phyloP scores from a whole-genome alignment of 2,113 vertebrate species.

The Sterna hirundo region DNA sequence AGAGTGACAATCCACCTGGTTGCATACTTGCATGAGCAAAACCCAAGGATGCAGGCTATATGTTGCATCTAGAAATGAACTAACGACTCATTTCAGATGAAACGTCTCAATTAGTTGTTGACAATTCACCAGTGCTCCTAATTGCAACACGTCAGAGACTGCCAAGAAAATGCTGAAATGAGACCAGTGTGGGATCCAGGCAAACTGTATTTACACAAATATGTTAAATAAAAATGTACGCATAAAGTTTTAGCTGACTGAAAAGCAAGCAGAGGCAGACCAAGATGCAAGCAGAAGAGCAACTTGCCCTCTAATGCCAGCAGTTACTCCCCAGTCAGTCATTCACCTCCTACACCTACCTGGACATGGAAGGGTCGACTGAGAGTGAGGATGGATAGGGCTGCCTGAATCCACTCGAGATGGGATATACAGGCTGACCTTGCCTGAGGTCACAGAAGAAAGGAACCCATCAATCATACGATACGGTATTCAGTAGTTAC shows the following conservation, averaged over 20 bases:
- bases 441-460: slow-evolving; percentile 86
- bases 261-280: slow-evolving; percentile 76
- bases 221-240: slow-evolving; percentile 42
- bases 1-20: neutral
- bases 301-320: slow-evolving; percentile 61
- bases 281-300: slow-evolving; percentile 68
- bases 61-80: slow-evolving; percentile 40
- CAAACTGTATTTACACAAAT: slow-evolving; percentile 67
- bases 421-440: slow-evolving; percentile 86
- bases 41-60: neutral
- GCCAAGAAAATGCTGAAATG: slow-evolving; percentile 27
- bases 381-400: slow-evolving; percentile 82
- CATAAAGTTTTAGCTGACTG: slow-evolving; percentile 61
- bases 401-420: slow-evolving; percentile 84
- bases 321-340: slow-evolving; percentile 58
- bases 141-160: slow-evolving; percentile 21
- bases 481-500: slow-evolving; percentile 51
- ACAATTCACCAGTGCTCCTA: slow-evolving; percentile 14
- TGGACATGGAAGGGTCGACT: slow-evolving; percentile 83
- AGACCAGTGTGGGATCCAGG: slow-evolving; percentile 74
- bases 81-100: slow-evolving; percentile 24
- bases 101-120: slow-evolving; percentile 15
- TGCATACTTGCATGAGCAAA: slow-evolving; percentile 7
- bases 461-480: slow-evolving; percentile 80
- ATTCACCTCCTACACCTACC: slow-evolving; percentile 79